Conservation (phyloP, 2,797 vertebrate species). For the Scolopax bukidnonensis region DNA sequence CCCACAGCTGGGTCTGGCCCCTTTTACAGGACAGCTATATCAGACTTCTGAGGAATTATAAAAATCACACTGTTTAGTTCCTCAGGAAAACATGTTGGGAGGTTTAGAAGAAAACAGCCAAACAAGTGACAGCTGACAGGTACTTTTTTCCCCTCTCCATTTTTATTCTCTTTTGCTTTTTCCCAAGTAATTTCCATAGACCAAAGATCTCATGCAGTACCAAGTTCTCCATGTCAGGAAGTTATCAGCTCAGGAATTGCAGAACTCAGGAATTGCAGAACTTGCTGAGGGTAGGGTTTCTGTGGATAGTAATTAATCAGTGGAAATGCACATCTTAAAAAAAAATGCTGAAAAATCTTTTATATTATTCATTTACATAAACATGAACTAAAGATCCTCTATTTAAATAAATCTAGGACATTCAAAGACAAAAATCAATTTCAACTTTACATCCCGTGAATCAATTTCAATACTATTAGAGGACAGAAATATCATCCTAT, state of each 20-base stretch:
- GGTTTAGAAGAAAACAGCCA: neutral
- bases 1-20: neutral
- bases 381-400: neutral
- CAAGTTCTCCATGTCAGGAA: neutral
- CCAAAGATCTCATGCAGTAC: neutral
- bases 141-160: neutral
- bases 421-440: neutral
- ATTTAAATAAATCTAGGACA: neutral
- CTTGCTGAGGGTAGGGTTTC: neutral
- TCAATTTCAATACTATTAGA: neutral
- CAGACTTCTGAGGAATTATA: neutral
- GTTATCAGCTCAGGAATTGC: neutral
- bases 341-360: neutral
- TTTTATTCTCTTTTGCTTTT: neutral
- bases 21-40: neutral
- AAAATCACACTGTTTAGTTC: neutral
- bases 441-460: neutral
- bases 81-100: neutral
- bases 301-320: neutral
- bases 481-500: neutral
- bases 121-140: neutral
- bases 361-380: neutral
- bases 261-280: neutral
- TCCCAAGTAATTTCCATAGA: neutral
- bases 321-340: neutral